Percentiles rank a stretch among this genome's conserved stretches.
These are phyloP conservation scores for Thysanoteuthis rhombus DNA, from an alignment of 2,888 invertebrate genomes.

Conservation along the genomic window DNA sequence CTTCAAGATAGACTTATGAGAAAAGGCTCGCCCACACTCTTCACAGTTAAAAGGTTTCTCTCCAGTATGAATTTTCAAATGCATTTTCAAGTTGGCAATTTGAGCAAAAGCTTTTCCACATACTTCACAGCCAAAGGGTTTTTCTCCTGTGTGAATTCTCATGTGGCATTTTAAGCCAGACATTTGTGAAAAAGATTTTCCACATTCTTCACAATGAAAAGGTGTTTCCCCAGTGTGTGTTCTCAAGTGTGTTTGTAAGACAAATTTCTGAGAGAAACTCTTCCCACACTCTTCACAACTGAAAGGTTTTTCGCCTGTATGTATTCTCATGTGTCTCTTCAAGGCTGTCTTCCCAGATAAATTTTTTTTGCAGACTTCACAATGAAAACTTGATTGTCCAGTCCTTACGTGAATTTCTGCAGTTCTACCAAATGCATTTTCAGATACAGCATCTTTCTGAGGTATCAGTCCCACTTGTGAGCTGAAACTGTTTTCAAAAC, in stretches of 20 bases:
- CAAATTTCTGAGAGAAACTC: not conserved
- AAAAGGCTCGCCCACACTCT: not conserved
- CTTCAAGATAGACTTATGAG: not conserved
- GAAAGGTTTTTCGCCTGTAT: not conserved
- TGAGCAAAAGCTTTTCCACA: conserved; percentile 18
- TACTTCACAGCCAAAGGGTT: not conserved
- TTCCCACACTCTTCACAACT: not conserved
- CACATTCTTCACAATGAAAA: not conserved
- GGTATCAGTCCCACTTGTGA: no score
- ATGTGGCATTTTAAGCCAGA: not conserved
- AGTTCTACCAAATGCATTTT: no score
- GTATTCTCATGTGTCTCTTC: not conserved
- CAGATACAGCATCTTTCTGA: no score
- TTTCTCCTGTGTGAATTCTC: conserved; percentile 16
- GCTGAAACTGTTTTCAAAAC: no score
- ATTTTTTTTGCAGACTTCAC: no score
- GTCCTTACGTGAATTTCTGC: no score
- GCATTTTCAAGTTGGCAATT: not conserved
- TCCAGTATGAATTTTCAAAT: conserved; percentile 1
- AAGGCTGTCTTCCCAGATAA: no score
- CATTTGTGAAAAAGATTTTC: conserved; percentile 1
- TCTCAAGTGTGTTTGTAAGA: not conserved
- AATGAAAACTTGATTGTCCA: no score
- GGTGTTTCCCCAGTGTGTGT: conserved; percentile 1
- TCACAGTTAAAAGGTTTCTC: not conserved